Percentiles rank a stretch among this genome's conserved stretches.
Conservation (phyloP, 2,888 invertebrate genomes). For the Xanthorhoe spadicearia region DNA sequence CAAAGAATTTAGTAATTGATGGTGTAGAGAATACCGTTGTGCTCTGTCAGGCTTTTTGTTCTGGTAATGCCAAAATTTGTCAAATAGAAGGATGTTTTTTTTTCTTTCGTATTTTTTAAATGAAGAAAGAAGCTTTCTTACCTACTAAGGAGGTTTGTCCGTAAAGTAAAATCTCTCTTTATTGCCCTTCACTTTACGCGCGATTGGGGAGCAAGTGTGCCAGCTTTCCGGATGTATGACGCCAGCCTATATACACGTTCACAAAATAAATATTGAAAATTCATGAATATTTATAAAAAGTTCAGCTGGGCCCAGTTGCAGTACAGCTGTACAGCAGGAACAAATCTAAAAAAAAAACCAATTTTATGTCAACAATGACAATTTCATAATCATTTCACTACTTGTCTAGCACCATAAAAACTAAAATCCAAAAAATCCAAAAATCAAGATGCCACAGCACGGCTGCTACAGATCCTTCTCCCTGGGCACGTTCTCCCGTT, state of each 20-base stretch:
- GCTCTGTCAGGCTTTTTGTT: not conserved
- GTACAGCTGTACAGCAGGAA: not conserved
- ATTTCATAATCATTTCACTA: too few relatives aligned
- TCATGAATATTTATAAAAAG: too few relatives aligned
- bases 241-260: too few relatives aligned
- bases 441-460: constrained; percentile 55
- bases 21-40: not conserved
- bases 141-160: too few relatives aligned
- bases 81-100: not conserved
- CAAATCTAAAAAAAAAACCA: not conserved
- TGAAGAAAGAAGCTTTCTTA: too few relatives aligned
- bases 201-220: too few relatives aligned
- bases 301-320: not conserved
- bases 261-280: too few relatives aligned
- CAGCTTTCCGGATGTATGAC: too few relatives aligned
- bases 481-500: constrained; percentile 66
- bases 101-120: not conserved
- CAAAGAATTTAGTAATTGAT: not conserved
- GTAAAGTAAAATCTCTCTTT: too few relatives aligned
- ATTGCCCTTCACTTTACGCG: too few relatives aligned
- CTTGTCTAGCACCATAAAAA: constrained; percentile 9
- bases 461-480: constrained; percentile 71
- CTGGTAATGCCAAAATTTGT: constrained; percentile 1
- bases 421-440: not conserved
- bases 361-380: not conserved